phyloP scores from a whole-genome alignment of 2,888 invertebrate genomes.

The Diabrotica balteata region DNA sequence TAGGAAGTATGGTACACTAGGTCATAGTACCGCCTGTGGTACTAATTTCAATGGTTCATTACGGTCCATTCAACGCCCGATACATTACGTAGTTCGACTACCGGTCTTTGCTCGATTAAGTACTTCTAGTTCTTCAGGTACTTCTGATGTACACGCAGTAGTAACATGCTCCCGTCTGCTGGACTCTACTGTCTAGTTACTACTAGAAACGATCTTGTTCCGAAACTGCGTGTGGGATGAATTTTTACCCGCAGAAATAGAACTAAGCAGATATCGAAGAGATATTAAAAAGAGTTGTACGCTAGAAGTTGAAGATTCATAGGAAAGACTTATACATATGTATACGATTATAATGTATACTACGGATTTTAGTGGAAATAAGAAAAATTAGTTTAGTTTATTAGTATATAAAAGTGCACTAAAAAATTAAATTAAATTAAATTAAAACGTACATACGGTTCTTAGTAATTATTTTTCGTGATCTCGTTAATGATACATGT shows the following conservation, averaged over 20 bases:
- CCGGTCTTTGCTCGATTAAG: constrained; percentile 28
- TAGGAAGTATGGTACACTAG: constrained; percentile 28
- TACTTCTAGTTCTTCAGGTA: constrained; percentile 7
- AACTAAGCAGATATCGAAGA: too few relatives aligned
- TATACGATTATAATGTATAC: too few relatives aligned
- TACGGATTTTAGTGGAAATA: too few relatives aligned
- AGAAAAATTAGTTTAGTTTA: too few relatives aligned
- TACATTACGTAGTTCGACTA: constrained; percentile 26
- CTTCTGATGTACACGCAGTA: constrained; percentile 10
- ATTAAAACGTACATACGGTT: too few relatives aligned
- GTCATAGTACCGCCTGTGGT: constrained; percentile 42
- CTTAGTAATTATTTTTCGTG: too few relatives aligned
- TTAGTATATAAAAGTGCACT: too few relatives aligned
- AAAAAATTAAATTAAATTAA: too few relatives aligned
- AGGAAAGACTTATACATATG: too few relatives aligned
- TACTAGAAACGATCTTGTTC: background rate
- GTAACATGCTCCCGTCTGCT: background rate
- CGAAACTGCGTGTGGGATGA: background rate
- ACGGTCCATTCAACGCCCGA: constrained; percentile 25
- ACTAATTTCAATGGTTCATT: constrained; percentile 40
- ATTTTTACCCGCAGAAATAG: background rate
- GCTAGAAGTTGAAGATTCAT: too few relatives aligned
- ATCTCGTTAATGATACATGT: too few relatives aligned
- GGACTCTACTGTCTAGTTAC: background rate
- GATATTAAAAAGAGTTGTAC: too few relatives aligned